Conservation (phyloP, 1,140 invertebrate genomes). For the Drosophila simulans region DNA sequence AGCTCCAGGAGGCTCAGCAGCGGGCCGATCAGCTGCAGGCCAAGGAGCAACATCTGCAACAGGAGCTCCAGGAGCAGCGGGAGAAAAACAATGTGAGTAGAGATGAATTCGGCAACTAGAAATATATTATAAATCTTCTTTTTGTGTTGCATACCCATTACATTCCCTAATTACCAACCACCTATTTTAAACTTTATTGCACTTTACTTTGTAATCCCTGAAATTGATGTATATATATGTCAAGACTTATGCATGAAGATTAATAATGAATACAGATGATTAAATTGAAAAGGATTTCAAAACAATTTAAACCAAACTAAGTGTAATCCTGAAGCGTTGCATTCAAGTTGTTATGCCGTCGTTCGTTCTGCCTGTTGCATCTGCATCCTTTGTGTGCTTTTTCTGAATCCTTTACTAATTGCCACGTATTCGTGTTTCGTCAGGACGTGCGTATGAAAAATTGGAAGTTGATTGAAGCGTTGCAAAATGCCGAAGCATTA, state of each 20-base stretch:
- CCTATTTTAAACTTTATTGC: not conserved
- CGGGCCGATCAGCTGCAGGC: constrained; percentile 55
- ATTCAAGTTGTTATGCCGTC: not conserved
- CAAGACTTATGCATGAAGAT: no score
- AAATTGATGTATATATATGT: no score
- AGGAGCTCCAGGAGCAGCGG: constrained; percentile 88
- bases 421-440: constrained; percentile 70
- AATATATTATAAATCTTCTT: not conserved
- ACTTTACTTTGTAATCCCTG: no score
- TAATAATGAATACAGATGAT: no score
- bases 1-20: constrained; percentile 66
- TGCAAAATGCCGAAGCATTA: constrained; percentile 89
- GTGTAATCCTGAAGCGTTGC: not conserved
- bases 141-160: no score
- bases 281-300: no score
- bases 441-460: constrained; percentile 93
- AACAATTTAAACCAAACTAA: not conserved
- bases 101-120: not conserved
- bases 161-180: not conserved
- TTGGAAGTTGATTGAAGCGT: constrained; percentile 94
- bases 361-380: not conserved
- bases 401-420: constrained; percentile 51
- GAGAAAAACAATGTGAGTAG: constrained; percentile 91
- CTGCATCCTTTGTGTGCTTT: not conserved
- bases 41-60: constrained; percentile 70